Conservation (phyloP, 2,888 invertebrate genomes). For the Caradrina clavipalpis region DNA sequence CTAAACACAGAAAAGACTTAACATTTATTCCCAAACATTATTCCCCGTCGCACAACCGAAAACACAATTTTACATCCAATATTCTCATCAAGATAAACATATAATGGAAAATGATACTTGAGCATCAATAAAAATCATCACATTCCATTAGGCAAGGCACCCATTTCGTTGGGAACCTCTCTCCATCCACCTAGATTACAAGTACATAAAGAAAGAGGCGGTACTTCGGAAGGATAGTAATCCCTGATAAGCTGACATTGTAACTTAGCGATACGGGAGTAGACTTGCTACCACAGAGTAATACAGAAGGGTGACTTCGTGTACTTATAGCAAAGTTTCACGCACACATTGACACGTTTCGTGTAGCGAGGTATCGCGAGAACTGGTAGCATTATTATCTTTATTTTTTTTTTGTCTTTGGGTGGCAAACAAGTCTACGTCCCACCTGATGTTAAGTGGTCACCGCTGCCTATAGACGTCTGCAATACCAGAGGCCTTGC, state of each 20-base stretch:
- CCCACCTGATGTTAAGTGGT: no score
- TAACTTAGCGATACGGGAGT: conserved; percentile 41
- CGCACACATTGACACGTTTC: background rate
- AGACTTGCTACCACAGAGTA: background rate
- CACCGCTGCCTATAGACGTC: no score
- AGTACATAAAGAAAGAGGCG: conserved; percentile 40
- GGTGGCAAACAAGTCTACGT: no score
- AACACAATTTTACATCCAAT: background rate
- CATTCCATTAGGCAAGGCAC: conserved; percentile 12
- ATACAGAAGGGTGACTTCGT: background rate
- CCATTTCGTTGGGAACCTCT: conserved; percentile 25
- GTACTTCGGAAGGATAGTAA: conserved; percentile 45
- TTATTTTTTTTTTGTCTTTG: no score
- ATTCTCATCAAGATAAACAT: background rate
- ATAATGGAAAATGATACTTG: conserved; percentile 1
- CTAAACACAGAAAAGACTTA: background rate
- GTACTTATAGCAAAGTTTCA: background rate
- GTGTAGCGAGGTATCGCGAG: no score
- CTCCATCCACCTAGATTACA: conserved; percentile 37
- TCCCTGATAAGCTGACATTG: conserved; percentile 53
- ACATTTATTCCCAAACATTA: background rate
- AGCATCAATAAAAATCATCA: conserved; percentile 10
- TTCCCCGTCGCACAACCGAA: background rate
- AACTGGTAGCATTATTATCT: no score
- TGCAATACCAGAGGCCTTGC: no score